phyloP scores from a whole-genome alignment of 2,113 vertebrate species.

The Spea bombifrons region DNA sequence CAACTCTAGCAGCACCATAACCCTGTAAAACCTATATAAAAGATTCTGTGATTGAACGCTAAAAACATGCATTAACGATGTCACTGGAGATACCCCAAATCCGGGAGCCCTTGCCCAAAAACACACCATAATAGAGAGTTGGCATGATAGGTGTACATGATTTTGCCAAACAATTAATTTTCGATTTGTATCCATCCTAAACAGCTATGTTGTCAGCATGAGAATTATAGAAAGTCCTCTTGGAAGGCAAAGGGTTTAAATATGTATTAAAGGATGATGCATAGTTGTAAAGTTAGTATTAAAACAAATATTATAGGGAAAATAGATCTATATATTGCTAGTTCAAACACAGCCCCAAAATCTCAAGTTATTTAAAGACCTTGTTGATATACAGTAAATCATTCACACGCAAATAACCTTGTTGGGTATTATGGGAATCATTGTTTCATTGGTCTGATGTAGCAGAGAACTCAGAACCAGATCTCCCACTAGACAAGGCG shows the following conservation, averaged over 20 bases:
- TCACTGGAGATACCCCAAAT: constrained; percentile 33
- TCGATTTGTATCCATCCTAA: constrained; percentile 33
- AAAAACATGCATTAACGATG: constrained; percentile 29
- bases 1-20: constrained; percentile 10
- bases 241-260: constrained; percentile 5
- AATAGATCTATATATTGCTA: background rate
- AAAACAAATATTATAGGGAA: background rate
- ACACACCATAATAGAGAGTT: constrained; percentile 18
- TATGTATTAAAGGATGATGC: background rate
- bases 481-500: too few species aligned
- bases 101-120: constrained; percentile 8
- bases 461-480: too few species aligned
- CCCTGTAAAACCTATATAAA: constrained; percentile 4
- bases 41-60: constrained; percentile 29
- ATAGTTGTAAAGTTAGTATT: background rate
- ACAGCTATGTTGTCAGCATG: constrained; percentile 2
- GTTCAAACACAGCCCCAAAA: too few species aligned
- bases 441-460: too few species aligned
- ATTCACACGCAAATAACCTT: too few species aligned
- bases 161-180: constrained; percentile 32
- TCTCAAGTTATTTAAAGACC: too few species aligned
- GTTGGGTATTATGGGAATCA: too few species aligned
- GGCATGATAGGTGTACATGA: constrained; percentile 8
- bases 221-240: background rate
- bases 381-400: too few species aligned